Evolutionary conservation across 2,888 invertebrate genomes (phyloP).

Genomic region (Axea sp.): DNA sequence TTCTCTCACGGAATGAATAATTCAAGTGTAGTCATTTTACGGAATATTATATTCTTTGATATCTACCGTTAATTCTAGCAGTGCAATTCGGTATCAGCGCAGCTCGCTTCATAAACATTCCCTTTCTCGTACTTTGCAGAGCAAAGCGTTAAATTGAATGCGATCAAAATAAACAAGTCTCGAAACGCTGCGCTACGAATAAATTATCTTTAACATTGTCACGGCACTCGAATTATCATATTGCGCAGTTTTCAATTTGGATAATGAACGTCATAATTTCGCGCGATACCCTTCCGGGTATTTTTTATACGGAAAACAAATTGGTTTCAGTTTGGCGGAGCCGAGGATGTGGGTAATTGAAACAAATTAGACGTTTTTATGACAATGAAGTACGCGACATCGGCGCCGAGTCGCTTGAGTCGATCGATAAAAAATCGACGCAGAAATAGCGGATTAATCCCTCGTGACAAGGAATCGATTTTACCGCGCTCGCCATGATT

Average conservation of each 20-base stretch:
- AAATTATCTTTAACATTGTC: constrained; percentile 30
- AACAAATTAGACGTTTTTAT: constrained; percentile 24
- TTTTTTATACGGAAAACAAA: background rate
- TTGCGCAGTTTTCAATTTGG: constrained; percentile 5
- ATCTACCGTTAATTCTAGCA: constrained; percentile 24
- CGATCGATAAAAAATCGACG: constrained; percentile 35
- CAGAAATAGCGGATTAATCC: constrained; percentile 35
- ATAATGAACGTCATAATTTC: constrained; percentile 7
- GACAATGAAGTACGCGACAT: constrained; percentile 1
- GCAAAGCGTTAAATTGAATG: constrained; percentile 28
- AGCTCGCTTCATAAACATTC: constrained; percentile 34
- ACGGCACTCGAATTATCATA: constrained; percentile 7
- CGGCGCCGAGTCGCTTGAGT: background rate
- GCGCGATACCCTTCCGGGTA: background rate
- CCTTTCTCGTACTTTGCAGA: constrained; percentile 24
- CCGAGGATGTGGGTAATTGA: constrained; percentile 5
- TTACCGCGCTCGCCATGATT: constrained; percentile 21
- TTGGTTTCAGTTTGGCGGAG: background rate
- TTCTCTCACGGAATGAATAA: too few relatives aligned
- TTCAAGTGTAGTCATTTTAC: too few relatives aligned
- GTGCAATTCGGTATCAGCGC: constrained; percentile 31
- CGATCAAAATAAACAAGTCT: constrained; percentile 26
- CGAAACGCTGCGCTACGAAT: constrained; percentile 18
- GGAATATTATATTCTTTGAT: background rate
- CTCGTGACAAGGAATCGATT: constrained; percentile 36